A percentile compares a stretch with the other conserved stretches of the same genome.
Evolutionary conservation across 2,113 vertebrate species (phyloP).

Genomic region (Oreochromis tanganicae): DNA sequence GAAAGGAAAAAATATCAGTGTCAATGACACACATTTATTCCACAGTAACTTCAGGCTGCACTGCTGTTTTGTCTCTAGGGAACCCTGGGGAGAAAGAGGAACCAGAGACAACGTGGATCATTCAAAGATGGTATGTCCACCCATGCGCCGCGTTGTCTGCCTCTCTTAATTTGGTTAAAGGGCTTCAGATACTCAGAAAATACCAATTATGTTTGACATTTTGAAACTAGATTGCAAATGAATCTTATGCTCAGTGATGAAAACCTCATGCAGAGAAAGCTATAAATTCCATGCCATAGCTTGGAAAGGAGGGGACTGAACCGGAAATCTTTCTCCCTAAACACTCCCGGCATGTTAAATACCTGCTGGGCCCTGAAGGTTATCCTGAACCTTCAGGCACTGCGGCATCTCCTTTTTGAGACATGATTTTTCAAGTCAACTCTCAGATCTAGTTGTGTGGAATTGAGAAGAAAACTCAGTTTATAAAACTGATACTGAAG

Average conservation of each 20-base stretch:
- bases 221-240: background rate
- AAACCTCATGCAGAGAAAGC: background rate
- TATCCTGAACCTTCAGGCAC: background rate
- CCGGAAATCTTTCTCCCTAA: background rate
- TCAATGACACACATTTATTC: background rate
- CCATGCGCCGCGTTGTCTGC: constrained; percentile 17
- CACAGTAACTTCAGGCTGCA: background rate
- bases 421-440: background rate
- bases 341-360: background rate
- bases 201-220: background rate
- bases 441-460: background rate
- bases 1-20: background rate
- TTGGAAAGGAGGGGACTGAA: background rate
- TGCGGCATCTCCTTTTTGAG: background rate
- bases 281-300: background rate
- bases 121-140: constrained; percentile 91
- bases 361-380: background rate
- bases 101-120: constrained; percentile 80
- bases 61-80: constrained; percentile 66
- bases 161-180: background rate
- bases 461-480: background rate
- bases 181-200: constrained; percentile 7
- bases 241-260: background rate
- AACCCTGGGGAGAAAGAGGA: constrained; percentile 78
- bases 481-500: background rate